A percentile compares a stretch with the other conserved stretches of the same genome.
Evolutionary conservation across 2,888 invertebrate species (phyloP).

Genomic region (Sesia apiformis): DNA sequence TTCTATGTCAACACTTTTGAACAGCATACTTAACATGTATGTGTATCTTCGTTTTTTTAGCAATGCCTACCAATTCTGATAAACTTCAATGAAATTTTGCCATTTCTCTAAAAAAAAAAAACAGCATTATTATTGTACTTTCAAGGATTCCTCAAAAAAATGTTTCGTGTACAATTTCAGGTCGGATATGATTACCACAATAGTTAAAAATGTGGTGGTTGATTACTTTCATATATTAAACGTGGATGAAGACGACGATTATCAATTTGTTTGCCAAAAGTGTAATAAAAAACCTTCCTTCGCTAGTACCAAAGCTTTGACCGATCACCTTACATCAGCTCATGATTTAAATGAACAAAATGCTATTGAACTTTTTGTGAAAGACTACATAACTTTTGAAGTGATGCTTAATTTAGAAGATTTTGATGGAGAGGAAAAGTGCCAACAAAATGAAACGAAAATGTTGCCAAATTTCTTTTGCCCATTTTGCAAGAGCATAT

Average conservation of each 20-base stretch:
- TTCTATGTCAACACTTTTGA: too few species aligned
- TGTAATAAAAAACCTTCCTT: constrained; percentile 24
- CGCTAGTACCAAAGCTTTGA: constrained; percentile 19
- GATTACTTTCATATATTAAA: constrained; percentile 28
- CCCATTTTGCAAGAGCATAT: constrained; percentile 40
- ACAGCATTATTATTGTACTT: too few species aligned
- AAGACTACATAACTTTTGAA: constrained; percentile 40
- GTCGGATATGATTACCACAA: constrained; percentile 13
- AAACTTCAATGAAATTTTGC: too few species aligned
- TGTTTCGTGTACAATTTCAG: constrained; percentile 33
- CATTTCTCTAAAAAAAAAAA: too few species aligned
- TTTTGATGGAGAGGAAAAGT: constrained; percentile 13
- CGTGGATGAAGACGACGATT: constrained; percentile 22
- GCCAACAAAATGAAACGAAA: constrained; percentile 3
- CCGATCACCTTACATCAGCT: constrained; percentile 24
- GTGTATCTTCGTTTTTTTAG: too few species aligned
- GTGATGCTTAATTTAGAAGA: constrained; percentile 29
- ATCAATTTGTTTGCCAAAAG: constrained; percentile 41
- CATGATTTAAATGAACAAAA: constrained; percentile 18
- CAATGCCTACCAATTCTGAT: too few species aligned
- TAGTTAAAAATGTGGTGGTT: constrained; percentile 26
- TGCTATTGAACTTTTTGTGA: constrained; percentile 30
- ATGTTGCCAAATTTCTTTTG: constrained; percentile 25
- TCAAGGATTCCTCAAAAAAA: too few species aligned
- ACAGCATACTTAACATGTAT: too few species aligned